Conservation (phyloP, 2,888 invertebrate species). For the Hypomecis atomaria region DNA sequence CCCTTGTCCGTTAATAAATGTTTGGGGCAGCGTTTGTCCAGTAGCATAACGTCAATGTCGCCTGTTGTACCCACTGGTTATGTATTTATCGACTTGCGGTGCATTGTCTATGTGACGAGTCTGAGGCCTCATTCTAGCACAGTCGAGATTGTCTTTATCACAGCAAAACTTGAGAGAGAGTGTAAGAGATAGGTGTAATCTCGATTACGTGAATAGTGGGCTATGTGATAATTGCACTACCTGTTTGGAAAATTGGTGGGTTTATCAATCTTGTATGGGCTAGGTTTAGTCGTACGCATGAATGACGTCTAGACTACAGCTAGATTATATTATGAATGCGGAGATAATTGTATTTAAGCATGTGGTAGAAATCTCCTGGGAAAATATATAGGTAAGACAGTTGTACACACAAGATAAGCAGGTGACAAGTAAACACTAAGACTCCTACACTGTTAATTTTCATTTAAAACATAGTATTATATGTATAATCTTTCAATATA, state of each 20-base stretch:
- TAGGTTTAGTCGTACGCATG: neutral
- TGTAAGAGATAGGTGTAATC: neutral
- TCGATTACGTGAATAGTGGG: neutral
- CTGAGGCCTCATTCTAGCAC: slow-evolving; percentile 3
- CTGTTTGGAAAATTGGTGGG: slow-evolving; percentile 15
- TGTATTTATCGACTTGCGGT: slow-evolving; percentile 54
- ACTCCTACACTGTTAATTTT: no score
- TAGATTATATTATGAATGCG: no score
- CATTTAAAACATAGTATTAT: no score
- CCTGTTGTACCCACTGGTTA: slow-evolving; percentile 65
- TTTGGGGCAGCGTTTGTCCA: slow-evolving; percentile 79
- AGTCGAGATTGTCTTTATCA: neutral
- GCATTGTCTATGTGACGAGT: slow-evolving; percentile 48
- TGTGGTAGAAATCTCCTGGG: no score
- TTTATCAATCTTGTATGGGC: slow-evolving; percentile 17
- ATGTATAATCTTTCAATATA: no score
- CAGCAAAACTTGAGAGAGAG: neutral
- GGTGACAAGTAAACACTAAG: no score
- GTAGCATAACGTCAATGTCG: slow-evolving; percentile 81
- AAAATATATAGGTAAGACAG: no score
- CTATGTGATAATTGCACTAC: slow-evolving; percentile 36
- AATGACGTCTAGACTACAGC: neutral
- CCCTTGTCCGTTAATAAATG: slow-evolving; percentile 74
- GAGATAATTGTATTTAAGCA: no score
- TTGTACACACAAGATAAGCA: no score